phyloP scores from a whole-genome alignment of 1,140 invertebrate species.

The Drosophila fuyamai region DNA sequence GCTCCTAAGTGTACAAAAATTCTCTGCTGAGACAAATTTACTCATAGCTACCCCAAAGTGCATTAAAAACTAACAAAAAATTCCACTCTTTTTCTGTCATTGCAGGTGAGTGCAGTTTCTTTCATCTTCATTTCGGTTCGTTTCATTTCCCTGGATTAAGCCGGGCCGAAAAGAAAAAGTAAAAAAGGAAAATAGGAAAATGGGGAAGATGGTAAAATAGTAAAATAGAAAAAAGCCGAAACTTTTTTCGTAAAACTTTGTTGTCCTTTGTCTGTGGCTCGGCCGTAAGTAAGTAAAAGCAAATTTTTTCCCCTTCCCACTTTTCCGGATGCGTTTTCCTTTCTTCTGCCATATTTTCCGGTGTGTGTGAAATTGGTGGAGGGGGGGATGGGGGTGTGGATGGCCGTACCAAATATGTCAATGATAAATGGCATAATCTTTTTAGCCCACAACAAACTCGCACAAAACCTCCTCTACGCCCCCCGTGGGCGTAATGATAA shows the following conservation, averaged over 20 bases:
- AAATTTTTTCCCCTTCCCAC: conserved; percentile 20
- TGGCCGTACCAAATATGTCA: conserved; percentile 57
- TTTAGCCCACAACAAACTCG: conserved; percentile 48
- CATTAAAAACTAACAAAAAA: conserved; percentile 44
- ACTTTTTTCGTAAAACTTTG: conserved; percentile 34
- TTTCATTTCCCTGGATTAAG: conserved; percentile 41
- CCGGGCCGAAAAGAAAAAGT: neutral
- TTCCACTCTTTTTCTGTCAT: conserved; percentile 26
- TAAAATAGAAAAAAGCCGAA: conserved; percentile 24
- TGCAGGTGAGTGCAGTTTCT: conserved; percentile 69
- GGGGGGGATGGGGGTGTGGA: neutral
- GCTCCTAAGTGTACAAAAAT: neutral
- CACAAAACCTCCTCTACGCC: conserved; percentile 10
- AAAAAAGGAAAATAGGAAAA: conserved; percentile 5
- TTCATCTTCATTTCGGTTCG: conserved; percentile 50
- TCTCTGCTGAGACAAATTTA: conserved; percentile 15
- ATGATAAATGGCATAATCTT: conserved; percentile 73
- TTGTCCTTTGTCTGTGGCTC: conserved; percentile 9
- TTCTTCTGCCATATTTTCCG: conserved; percentile 10
- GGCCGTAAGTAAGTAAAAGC: conserved; percentile 51
- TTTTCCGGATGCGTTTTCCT: conserved; percentile 34
- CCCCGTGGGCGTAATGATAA: conserved; percentile 65
- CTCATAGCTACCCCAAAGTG: conserved; percentile 19
- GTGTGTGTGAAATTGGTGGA: neutral
- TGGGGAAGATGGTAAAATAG: conserved; percentile 6